phyloP scores from a whole-genome alignment of 2,797 vertebrate genomes.

The Oreochromis mossambicus region DNA sequence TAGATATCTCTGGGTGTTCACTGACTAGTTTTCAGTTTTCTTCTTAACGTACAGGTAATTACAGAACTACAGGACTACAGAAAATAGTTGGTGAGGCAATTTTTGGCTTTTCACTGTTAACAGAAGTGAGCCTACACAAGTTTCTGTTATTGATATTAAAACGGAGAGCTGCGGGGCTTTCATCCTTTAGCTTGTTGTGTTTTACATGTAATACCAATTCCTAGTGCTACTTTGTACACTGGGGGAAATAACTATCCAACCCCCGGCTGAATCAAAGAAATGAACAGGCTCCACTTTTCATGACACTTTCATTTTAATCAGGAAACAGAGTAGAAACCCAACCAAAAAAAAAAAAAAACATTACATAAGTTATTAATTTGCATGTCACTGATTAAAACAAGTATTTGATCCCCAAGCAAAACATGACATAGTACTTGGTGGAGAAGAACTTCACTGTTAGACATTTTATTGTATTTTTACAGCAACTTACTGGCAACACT shows the following conservation, averaged over 20 bases:
- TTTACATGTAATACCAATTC: background rate
- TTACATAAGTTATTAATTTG: background rate
- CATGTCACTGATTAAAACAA: rapidly evolving
- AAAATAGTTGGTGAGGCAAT: background rate
- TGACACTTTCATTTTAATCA: rapidly evolving
- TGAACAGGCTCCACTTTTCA: background rate
- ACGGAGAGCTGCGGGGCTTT: background rate
- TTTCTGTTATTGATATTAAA: background rate
- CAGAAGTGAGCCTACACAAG: background rate
- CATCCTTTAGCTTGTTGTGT: background rate
- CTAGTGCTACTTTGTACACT: background rate
- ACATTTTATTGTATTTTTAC: too few species aligned
- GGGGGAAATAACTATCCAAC: background rate
- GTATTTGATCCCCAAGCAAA: background rate
- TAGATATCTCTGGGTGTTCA: background rate
- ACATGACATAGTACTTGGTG: rapidly evolving
- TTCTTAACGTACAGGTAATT: background rate
- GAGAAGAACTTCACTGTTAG: rapidly evolving
- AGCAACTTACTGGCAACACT: too few species aligned
- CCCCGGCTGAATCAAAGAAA: background rate
- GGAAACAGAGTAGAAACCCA: background rate
- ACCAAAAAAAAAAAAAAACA: background rate
- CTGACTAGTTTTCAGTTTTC: background rate
- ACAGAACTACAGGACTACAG: background rate
- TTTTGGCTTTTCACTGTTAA: background rate